phyloP scores from a whole-genome alignment of 2,113 vertebrate genomes.

The Epinephelus fuscoguttatus region DNA sequence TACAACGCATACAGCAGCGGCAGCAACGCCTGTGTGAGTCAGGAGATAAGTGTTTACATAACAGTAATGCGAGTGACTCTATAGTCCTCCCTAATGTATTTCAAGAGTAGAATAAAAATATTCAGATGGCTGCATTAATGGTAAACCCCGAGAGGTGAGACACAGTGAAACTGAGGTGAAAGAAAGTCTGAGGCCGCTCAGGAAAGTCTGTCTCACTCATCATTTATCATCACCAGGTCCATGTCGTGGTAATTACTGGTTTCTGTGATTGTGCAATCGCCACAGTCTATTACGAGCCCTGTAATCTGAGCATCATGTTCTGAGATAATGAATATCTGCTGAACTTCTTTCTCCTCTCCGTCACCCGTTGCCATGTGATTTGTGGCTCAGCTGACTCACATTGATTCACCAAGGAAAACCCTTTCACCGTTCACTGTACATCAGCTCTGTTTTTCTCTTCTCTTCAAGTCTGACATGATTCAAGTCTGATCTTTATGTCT shows the following conservation, averaged over 20 bases:
- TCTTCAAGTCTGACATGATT: slow-evolving; percentile 2
- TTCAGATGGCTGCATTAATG: slow-evolving; percentile 17
- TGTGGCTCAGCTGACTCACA: slow-evolving; percentile 23
- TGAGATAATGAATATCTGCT: slow-evolving; percentile 53
- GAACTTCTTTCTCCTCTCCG: slow-evolving; percentile 17
- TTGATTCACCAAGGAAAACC: slow-evolving; percentile 21
- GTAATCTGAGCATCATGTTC: slow-evolving; percentile 54
- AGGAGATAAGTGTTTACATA: slow-evolving; percentile 69
- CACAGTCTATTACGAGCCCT: slow-evolving; percentile 36
- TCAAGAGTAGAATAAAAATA: slow-evolving; percentile 13
- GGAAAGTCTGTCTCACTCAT: slow-evolving; percentile 17
- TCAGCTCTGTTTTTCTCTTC: neutral
- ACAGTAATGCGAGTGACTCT: slow-evolving; percentile 46
- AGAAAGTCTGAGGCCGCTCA: neutral
- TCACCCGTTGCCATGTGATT: slow-evolving; percentile 52
- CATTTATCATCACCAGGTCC: slow-evolving; percentile 20
- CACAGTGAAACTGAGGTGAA: neutral
- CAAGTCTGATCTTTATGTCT: slow-evolving; percentile 23
- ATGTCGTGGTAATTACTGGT: slow-evolving; percentile 46
- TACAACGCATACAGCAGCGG: slow-evolving; percentile 52
- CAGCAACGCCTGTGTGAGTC: slow-evolving; percentile 59
- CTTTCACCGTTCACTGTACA: slow-evolving; percentile 1
- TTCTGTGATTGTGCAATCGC: slow-evolving; percentile 54
- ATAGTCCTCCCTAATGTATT: slow-evolving; percentile 20
- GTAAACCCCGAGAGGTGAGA: neutral